Evolutionary conservation across 2,888 invertebrate species (phyloP), one percentile per base, ranked within the genome.

Genomic region (Ecliptopera silaceata): DNA sequence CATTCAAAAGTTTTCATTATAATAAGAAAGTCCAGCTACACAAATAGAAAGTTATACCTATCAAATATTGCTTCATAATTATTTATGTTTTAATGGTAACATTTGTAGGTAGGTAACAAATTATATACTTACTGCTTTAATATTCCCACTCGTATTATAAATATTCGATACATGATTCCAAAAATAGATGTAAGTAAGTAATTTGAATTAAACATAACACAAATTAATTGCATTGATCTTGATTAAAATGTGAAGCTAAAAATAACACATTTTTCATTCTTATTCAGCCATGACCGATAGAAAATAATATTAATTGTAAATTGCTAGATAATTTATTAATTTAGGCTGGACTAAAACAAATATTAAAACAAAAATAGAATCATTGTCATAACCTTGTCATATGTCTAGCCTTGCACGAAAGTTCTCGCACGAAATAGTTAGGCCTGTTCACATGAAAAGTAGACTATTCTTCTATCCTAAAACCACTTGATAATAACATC

Each of bases 351-450:
- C 42, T 43, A 42, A 22, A 1, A 22, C 22, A 26, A 29, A 17
- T 39, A 13, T 29, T 4, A 13, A 2, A 13, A 49, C 48, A 41
- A 41, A 49, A 49, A 49, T 18, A 41, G 31, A 18, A 20, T n/a
- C 22, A 17, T 34, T 39, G 18, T 39, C 32, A 38, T 34, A 15
- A 45, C 57, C 57, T 58, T 53, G 48, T 18, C 47, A 38, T 29
- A 31, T 31, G 42, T 22, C 26, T 18, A 26, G 36, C 54, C 53
- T 58, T 10, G 54, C 49, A 41, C 50, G 42, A 34, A 59, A 49
- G 31, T 42, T 46, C 29, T 17, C 10, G 50, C 50, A 54, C 54
- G 47, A 59, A 50, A 32, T 41, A 20, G 31, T 22, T 22, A 22
- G 22, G 22, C 22, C 22, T 5, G 22, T 22, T 22, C 6, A 22